Percentiles rank a stretch among this genome's conserved stretches.
phyloP scores from a whole-genome alignment of 2,888 invertebrate genomes.

The Ferdinandea cuprea region DNA sequence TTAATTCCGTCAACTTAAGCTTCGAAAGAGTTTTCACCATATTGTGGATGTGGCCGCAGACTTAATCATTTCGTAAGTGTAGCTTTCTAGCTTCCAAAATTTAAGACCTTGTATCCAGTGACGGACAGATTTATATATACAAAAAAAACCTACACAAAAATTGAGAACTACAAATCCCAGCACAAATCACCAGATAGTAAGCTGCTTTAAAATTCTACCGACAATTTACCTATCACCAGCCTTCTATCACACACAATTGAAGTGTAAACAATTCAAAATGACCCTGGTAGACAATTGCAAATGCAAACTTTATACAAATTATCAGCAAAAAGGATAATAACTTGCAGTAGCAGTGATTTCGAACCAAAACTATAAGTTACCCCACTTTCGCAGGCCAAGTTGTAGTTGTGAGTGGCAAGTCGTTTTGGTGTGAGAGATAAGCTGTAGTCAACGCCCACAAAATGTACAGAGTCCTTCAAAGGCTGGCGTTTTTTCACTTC shows the following conservation, averaged over 20 bases:
- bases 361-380: constrained; percentile 48
- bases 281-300: constrained; percentile 21
- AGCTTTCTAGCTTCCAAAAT: too few relatives aligned
- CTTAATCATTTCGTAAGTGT: too few relatives aligned
- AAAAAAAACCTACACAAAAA: background rate
- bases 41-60: too few relatives aligned
- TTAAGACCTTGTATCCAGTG: too few relatives aligned
- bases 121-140: too few relatives aligned
- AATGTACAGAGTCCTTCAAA: constrained; percentile 27
- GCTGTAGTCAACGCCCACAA: background rate
- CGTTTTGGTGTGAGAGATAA: too few relatives aligned
- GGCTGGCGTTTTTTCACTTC: constrained; percentile 15
- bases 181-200: constrained; percentile 1
- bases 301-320: constrained; percentile 43
- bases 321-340: constrained; percentile 39
- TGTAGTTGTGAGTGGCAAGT: constrained; percentile 7
- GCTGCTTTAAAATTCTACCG: constrained; percentile 46
- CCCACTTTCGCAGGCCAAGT: background rate
- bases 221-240: constrained; percentile 53
- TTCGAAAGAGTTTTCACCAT: too few relatives aligned
- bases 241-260: constrained; percentile 56
- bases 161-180: constrained; percentile 12
- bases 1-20: too few relatives aligned
- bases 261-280: constrained; percentile 50
- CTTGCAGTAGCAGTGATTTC: constrained; percentile 10